A percentile compares a stretch with the other conserved stretches of the same genome.
These are phyloP conservation scores for Polietes domitor DNA, from an alignment of 2,888 invertebrate genomes.

Conservation along the genomic window DNA sequence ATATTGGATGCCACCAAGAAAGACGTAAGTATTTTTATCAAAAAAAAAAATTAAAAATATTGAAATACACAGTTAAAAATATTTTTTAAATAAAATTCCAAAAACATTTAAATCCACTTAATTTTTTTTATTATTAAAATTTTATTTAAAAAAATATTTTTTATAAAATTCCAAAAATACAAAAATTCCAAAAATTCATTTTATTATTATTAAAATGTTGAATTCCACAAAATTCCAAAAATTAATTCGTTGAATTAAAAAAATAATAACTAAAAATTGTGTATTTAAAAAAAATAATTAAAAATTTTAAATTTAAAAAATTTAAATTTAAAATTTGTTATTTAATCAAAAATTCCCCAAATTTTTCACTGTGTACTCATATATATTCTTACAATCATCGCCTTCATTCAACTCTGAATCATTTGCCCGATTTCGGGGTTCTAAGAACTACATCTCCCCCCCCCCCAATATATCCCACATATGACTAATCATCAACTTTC, in stretches of 20 bases:
- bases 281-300: not conserved
- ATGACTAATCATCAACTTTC: not conserved
- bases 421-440: no score
- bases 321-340: not conserved
- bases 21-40: conserved; percentile 87
- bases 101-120: not conserved
- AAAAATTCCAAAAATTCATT: not conserved
- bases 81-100: not conserved
- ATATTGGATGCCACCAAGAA: conserved; percentile 93
- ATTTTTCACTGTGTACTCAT: not conserved
- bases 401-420: no score
- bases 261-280: not conserved
- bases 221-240: not conserved
- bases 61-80: not conserved
- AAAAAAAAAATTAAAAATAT: not conserved
- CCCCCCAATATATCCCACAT: not conserved
- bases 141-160: no score
- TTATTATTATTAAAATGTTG: no score
- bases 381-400: not conserved
- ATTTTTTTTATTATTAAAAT: no score
- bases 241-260: no score
- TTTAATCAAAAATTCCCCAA: not conserved
- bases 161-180: not conserved
- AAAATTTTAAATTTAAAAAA: not conserved
- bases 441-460: not conserved